Conservation (phyloP, 1,140 invertebrate genomes). For the Dryas iulia region DNA sequence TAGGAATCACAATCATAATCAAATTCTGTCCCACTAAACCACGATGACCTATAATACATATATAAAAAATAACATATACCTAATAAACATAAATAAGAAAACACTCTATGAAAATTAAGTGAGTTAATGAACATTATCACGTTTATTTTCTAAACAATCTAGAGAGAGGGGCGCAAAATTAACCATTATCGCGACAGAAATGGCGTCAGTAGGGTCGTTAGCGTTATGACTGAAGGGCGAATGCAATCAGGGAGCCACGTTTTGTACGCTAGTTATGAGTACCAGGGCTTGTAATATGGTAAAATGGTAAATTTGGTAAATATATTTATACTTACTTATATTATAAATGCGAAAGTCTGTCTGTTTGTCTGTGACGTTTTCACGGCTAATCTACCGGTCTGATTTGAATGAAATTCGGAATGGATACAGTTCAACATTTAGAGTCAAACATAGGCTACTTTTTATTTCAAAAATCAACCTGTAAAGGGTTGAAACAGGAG, state of each 20-base stretch:
- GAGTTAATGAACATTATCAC: not conserved
- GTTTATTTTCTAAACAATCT: conserved; percentile 4
- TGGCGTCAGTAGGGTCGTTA: conserved; percentile 47
- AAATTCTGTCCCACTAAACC: no score
- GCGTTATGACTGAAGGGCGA: conserved; percentile 37
- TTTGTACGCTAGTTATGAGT: conserved; percentile 27
- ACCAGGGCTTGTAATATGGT: not conserved
- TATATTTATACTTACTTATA: no score
- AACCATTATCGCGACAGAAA: conserved; percentile 41
- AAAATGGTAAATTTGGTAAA: not conserved
- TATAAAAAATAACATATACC: not conserved
- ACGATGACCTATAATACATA: no score
- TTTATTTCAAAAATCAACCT: no score
- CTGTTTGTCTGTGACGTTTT: no score
- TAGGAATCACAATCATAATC: no score
- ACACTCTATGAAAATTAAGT: not conserved
- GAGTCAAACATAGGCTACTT: no score
- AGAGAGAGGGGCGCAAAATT: conserved; percentile 28
- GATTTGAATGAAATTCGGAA: no score
- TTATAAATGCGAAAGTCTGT: no score
- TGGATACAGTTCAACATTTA: no score
- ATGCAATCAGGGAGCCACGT: conserved; percentile 12
- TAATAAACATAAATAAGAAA: not conserved
- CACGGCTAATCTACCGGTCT: no score
- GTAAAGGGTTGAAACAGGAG: no score